phyloP scores from a whole-genome alignment of 2,888 invertebrate genomes.

The Pyrgus malvae region DNA sequence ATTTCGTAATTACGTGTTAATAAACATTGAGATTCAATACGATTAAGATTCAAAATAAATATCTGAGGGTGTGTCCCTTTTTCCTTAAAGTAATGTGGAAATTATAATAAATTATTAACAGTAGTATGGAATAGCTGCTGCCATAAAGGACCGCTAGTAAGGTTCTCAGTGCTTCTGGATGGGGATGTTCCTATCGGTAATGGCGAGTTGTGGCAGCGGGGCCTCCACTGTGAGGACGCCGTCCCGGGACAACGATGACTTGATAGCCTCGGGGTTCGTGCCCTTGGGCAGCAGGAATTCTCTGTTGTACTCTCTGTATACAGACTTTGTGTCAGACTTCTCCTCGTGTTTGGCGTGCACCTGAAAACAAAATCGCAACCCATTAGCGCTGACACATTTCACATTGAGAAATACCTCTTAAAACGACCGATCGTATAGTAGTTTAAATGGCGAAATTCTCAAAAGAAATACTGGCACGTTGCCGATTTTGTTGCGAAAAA shows the following conservation, averaged over 20 bases:
- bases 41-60: slow-evolving; percentile 71
- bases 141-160: slow-evolving; percentile 45
- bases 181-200: slow-evolving; percentile 91
- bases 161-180: slow-evolving; percentile 84
- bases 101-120: slow-evolving; percentile 80
- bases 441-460: not conserved
- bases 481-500: slow-evolving; percentile 17
- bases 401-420: not conserved
- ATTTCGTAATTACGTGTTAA: slow-evolving; percentile 43
- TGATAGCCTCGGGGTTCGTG: slow-evolving; percentile 97
- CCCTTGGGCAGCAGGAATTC: slow-evolving; percentile 98
- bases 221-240: slow-evolving; percentile 98
- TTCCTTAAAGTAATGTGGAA: slow-evolving; percentile 71
- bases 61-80: slow-evolving; percentile 63
- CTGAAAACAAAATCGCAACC: slow-evolving; percentile 74
- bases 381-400: not conserved
- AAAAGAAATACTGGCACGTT: slow-evolving; percentile 15
- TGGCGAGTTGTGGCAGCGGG: slow-evolving; percentile 93
- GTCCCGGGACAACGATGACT: slow-evolving; percentile 97
- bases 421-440: not conserved
- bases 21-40: slow-evolving; percentile 74
- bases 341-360: slow-evolving; percentile 99
- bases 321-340: slow-evolving; percentile 97
- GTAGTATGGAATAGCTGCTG: slow-evolving; percentile 78
- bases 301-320: slow-evolving; percentile 98